Evolutionary conservation across 2,888 invertebrate genomes (phyloP).

Genomic region (Eupelmus urozonus): DNA sequence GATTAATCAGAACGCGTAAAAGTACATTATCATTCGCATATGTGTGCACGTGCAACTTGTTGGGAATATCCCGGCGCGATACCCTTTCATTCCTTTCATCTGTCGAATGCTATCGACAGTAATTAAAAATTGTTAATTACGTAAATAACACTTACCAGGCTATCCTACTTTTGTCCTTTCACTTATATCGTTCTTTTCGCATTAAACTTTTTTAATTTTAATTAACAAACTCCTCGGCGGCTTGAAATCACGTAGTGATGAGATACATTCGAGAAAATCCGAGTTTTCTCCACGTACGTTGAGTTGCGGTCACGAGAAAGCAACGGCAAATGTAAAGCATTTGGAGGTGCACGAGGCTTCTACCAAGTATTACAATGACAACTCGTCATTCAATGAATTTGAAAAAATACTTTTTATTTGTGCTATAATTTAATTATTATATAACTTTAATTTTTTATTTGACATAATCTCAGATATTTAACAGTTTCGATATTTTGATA

Average conservation of each 20-base stretch:
- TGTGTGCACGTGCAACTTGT: background rate
- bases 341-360: background rate
- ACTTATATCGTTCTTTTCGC: slow-evolving; percentile 5
- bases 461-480: no score
- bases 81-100: background rate
- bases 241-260: slow-evolving; percentile 4
- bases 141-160: slow-evolving; percentile 13
- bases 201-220: slow-evolving; percentile 1
- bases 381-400: slow-evolving; percentile 10
- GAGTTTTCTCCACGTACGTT: slow-evolving; percentile 31
- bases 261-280: slow-evolving; percentile 37
- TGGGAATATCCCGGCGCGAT: slow-evolving; percentile 4
- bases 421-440: no score
- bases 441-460: no score
- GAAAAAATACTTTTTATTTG: no score
- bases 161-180: slow-evolving; percentile 36
- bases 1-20: slow-evolving; percentile 10
- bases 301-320: slow-evolving; percentile 43
- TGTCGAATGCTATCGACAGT: background rate
- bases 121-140: slow-evolving; percentile 43
- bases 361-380: slow-evolving; percentile 1
- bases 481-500: no score
- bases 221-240: slow-evolving; percentile 9
- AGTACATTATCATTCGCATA: slow-evolving; percentile 23
- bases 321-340: background rate